A percentile compares a stretch with the other conserved stretches of the same genome.
Evolutionary conservation across 2,113 vertebrate genomes (phyloP).

Genomic region (Morone chrysops): DNA sequence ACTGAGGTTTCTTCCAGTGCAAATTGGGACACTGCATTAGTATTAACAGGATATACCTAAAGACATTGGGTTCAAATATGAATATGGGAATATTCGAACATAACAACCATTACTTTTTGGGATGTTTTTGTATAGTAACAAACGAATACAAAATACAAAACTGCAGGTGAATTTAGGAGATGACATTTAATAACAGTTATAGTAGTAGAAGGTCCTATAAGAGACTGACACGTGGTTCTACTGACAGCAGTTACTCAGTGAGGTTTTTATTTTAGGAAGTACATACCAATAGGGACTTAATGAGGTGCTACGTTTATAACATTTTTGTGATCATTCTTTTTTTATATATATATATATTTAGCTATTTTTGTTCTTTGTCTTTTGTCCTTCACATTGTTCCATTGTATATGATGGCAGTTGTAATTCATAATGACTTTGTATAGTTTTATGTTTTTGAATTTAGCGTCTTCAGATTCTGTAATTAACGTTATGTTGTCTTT

Average conservation of each 20-base stretch:
- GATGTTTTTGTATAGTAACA: no score
- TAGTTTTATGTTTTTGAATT: not conserved
- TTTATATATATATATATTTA: not conserved
- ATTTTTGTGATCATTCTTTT: not conserved
- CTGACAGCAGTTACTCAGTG: not conserved
- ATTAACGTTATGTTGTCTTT: constrained; percentile 26
- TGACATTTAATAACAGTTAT: not conserved
- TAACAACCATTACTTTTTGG: no score
- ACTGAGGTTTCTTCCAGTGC: not conserved
- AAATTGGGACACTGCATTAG: not conserved
- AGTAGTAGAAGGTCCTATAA: not conserved
- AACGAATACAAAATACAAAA: not conserved
- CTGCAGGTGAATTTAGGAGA: not conserved
- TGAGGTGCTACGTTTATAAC: not conserved
- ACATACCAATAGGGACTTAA: not conserved
- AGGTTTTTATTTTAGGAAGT: not conserved
- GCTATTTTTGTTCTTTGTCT: not conserved
- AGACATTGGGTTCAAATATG: no score
- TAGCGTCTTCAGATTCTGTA: constrained; percentile 18
- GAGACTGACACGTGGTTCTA: not conserved
- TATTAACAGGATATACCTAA: no score
- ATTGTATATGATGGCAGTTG: not conserved
- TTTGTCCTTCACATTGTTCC: not conserved
- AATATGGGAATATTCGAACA: no score
- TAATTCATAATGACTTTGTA: constrained; percentile 8